Evolutionary conservation across 2,888 invertebrate genomes (phyloP), one percentile per base, ranked within the genome.

Genomic region (Diarsia rubi): DNA sequence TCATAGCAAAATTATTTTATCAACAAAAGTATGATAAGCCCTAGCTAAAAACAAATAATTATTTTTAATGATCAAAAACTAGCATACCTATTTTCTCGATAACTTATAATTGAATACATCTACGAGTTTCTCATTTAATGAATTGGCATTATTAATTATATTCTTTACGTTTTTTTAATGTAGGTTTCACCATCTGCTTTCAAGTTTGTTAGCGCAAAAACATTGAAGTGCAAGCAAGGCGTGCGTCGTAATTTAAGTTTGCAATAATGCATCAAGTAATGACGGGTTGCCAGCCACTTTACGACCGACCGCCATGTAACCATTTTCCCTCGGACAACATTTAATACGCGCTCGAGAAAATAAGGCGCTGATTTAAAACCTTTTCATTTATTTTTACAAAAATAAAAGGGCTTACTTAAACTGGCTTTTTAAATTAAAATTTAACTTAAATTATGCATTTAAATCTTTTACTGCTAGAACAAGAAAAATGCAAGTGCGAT

Each of bases 241-340:
- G 76, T 72, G 72, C 62, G 73, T 85, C 76, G 84, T 84, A 85
- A 85, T 79, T 80, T 80, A 77, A 81, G 74, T 79, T 83, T 52
- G 84, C 86, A 87, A 83, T 86, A 86, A 83, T 78, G 83, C 75
- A 78, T 78, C 85, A 77, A 73, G 87, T 83, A 85, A 86, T 83
- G 79, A 82, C 64, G 69, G 80, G 86, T 78, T 83, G 83, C 83
- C 81, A 83, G 82, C 78, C 79, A 81, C 71, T 85, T 86, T 86
- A 87, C 82, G 87, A 83, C 47, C 82, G 87, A 83, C 47, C 78
- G 70, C 68, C 81, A 73, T 79, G 79, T 78, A 83, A 80, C 82
- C 78, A 80, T 85, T 86, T 85, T 85, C 82, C 72, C 67, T 75
- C 65, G 71, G 63, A 75, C 81, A 78, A 75, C 79, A 83, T 85